Conservation (phyloP, 2,888 invertebrate genomes). For the Zaprionus obscuricornis region DNA sequence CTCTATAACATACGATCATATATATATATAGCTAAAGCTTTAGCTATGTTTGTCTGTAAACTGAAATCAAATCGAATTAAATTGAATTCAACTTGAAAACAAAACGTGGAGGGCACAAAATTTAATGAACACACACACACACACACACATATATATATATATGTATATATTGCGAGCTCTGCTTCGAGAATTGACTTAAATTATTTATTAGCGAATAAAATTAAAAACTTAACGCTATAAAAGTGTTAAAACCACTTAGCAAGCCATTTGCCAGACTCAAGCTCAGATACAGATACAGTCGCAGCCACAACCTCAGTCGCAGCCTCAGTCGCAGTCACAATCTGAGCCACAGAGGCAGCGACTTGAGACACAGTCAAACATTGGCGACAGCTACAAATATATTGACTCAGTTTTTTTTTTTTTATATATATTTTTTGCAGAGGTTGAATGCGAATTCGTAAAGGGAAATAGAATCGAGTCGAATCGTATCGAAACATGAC, state of each 20-base stretch:
- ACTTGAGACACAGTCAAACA: too few species aligned
- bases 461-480: too few species aligned
- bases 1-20: constrained; percentile 6
- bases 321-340: too few species aligned
- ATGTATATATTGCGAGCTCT: too few species aligned
- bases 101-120: constrained; percentile 58
- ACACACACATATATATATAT: constrained; percentile 48
- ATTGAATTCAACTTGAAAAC: constrained; percentile 48
- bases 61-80: constrained; percentile 51
- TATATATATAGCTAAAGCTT: not conserved
- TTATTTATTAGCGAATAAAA: constrained; percentile 79
- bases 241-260: constrained; percentile 81
- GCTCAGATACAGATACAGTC: too few species aligned
- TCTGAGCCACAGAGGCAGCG: too few species aligned
- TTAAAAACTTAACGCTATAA: constrained; percentile 80
- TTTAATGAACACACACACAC: constrained; percentile 67
- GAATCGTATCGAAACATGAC: too few species aligned
- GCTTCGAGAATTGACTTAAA: constrained; percentile 75
- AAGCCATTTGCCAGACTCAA: constrained; percentile 68
- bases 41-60: constrained; percentile 7
- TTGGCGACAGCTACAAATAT: too few species aligned
- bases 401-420: too few species aligned
- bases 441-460: too few species aligned
- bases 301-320: too few species aligned
- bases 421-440: too few species aligned